phyloP scores from a whole-genome alignment of 2,888 invertebrate genomes.

The Heliconius ethilla region DNA sequence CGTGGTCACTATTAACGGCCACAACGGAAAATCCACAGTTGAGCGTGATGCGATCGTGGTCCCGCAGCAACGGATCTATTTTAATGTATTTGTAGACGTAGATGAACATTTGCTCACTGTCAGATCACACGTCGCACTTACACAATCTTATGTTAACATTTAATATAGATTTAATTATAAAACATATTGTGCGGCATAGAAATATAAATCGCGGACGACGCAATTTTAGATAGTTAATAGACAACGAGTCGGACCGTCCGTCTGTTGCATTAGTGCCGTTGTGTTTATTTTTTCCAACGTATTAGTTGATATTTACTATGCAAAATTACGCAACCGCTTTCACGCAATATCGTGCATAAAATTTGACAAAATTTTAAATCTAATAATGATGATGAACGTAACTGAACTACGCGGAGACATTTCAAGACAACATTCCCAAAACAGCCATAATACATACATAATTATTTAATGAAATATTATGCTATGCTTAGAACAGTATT shows the following conservation, averaged over 20 bases:
- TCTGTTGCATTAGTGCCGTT: conserved; percentile 1
- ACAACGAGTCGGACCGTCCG: neutral
- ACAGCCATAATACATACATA: conserved; percentile 7
- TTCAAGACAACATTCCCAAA: conserved; percentile 18
- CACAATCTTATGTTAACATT: conserved; percentile 31
- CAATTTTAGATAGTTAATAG: conserved; percentile 26
- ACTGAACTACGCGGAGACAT: conserved; percentile 6
- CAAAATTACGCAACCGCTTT: conserved; percentile 23
- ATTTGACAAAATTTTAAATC: conserved; percentile 36
- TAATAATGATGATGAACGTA: conserved; percentile 34
- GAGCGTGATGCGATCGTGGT: conserved; percentile 42
- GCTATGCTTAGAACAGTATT: conserved; percentile 17
- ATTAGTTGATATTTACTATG: conserved; percentile 12
- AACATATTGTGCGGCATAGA: conserved; percentile 40
- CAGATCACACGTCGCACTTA: conserved; percentile 59
- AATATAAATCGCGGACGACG: conserved; percentile 21
- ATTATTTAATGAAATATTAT: conserved; percentile 18
- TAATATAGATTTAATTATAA: conserved; percentile 28
- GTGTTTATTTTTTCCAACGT: neutral
- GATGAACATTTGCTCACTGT: conserved; percentile 39
- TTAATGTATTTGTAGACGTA: conserved; percentile 26
- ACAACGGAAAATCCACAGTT: neutral
- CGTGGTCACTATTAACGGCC: conserved; percentile 10
- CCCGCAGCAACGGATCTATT: conserved; percentile 44
- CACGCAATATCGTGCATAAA: conserved; percentile 37